Base-by-base conservation (phyloP, 2,797 vertebrate genomes). In the Buphagus erythrorhynchus region DNA sequence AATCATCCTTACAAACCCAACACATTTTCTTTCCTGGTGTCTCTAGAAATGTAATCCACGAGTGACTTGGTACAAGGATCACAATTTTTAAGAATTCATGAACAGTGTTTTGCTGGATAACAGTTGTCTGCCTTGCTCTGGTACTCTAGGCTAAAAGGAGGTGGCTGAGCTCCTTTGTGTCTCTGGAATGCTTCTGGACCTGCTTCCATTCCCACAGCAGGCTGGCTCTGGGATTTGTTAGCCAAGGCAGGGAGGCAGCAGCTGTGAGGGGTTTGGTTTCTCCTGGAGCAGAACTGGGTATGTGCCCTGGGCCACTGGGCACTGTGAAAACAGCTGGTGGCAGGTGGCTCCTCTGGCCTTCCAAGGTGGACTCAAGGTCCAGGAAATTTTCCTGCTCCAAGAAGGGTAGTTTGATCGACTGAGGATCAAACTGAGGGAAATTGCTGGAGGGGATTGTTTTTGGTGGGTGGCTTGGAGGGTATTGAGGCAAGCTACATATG, bases 101-200 rank as follows among this genome's bases (percentile, higher is more conserved):
- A 61, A 0, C 10, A 6, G n/a, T 2, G 14, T 24, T 92, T 51
- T 69, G 63, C 45, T 62, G 3, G 3, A 15, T 69, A 67, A 13
- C 43, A 1, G 31, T 61, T n/a, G 13, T 20, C 55, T 36, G 57
- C 40, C 17, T 82, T 16, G 6, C 36, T 69, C 28, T 0, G 3
- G 16, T 55, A 5, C 31, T 77, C 20, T 2, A 28, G 58, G 22
- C 63, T 67, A 4, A 36, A 63, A 78, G 46, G 42, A 68, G 73
- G 35, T 13, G 28, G 9, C 51, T 24, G 48, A 82, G 71, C 48
- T 45, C 0, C 59, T 55, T 42, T 8, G 12, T 4, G 2, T 40
- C 45, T 73, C 59, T 62, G 63, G 43, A 79, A n/a, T 21, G 29
- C 36, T 81, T 68, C 54, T 18, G 14, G 51, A 59, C 15, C 36